Base-by-base conservation (phyloP, 2,888 invertebrate genomes). In the Ochropacha duplaris region DNA sequence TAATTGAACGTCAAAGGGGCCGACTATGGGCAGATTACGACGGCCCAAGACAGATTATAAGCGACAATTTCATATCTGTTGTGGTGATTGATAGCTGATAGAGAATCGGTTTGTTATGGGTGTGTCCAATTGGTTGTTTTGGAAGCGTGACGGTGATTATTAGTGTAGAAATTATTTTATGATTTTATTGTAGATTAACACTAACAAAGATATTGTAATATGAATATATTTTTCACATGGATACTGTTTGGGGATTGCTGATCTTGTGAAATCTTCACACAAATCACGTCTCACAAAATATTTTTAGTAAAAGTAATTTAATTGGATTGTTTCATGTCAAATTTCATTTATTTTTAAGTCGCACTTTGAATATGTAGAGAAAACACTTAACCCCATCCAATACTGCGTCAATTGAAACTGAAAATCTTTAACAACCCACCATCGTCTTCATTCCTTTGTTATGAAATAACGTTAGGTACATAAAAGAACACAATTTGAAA, bases 1-100 rank as follows among this genome's bases (percentile, higher is more conserved):
- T 89, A 87, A 90, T 87, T 88, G 85, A 79, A 81, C 77, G 79
- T 87, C 88, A 89, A 88, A 88, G 86, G 73, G 60, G 77, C 84
- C 87, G 84, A 65, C 60, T 63, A 60, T 44, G 52, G 54, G 59
- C 64, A 79, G 83, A 79, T 84, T 84, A 84, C 52, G 74, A 64
- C 63, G 72, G 72, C 44, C 60, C 66, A 56, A 36, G 64, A 60
- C 60, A 69, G 78, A 80, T 77, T 81, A 76, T 70, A 76, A 76
- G 79, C 72, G 87, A 88, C 86, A 87, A 83, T 84, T 81, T 76
- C 72, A 72, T 78, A 83, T 84, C 74, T 72, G 74, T 72, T 62
- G 65, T 65, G 54, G 60, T 84, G 85, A 86, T 84, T 85, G 85
- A 86, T 85, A 73, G 65, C 60, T 64, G 67, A 62, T 54, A 44